Percentiles rank a stretch among this genome's conserved stretches.
Evolutionary conservation across 2,888 invertebrate genomes (phyloP).

Genomic region (Slavum lentiscoides): DNA sequence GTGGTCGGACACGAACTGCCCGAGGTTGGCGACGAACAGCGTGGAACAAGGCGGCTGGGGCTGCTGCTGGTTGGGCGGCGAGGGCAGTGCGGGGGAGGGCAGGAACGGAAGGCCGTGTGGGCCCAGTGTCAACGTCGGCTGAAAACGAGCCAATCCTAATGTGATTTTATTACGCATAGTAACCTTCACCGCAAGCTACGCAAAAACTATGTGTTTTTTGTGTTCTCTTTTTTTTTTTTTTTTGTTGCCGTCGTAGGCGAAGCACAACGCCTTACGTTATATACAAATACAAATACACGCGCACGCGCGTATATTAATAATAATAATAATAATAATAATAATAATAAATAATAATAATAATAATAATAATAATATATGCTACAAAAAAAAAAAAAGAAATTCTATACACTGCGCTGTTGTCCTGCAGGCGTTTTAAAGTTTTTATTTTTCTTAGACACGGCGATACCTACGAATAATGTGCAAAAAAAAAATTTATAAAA

Average conservation of each 20-base stretch:
- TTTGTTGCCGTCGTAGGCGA: neutral
- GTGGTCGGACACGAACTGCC: conserved; percentile 96
- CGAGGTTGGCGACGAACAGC: conserved; percentile 96
- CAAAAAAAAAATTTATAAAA: too few relatives aligned
- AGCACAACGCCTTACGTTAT: neutral
- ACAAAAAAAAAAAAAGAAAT: too few relatives aligned
- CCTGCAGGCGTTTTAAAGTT: too few relatives aligned
- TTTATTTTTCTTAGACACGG: too few relatives aligned
- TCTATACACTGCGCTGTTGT: too few relatives aligned
- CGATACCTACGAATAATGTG: too few relatives aligned
- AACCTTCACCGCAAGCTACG: conserved; percentile 50
- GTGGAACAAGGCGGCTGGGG: conserved; percentile 87
- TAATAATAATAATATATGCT: too few relatives aligned
- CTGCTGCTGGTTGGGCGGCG: conserved; percentile 63
- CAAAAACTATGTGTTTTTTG: neutral
- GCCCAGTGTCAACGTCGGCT: conserved; percentile 52
- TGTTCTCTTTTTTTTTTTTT: neutral
- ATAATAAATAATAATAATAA: too few relatives aligned
- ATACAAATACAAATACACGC: too few relatives aligned
- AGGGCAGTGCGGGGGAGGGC: conserved; percentile 90
- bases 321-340: too few relatives aligned
- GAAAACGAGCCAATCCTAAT: conserved; percentile 53
- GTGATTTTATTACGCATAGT: conserved; percentile 52
- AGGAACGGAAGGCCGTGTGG: conserved; percentile 65
- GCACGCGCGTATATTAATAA: too few relatives aligned